Evolutionary conservation across 1,140 invertebrate species (phyloP), one percentile per base, ranked within the genome.

Genomic region (Oncopodura yosiiana): DNA sequence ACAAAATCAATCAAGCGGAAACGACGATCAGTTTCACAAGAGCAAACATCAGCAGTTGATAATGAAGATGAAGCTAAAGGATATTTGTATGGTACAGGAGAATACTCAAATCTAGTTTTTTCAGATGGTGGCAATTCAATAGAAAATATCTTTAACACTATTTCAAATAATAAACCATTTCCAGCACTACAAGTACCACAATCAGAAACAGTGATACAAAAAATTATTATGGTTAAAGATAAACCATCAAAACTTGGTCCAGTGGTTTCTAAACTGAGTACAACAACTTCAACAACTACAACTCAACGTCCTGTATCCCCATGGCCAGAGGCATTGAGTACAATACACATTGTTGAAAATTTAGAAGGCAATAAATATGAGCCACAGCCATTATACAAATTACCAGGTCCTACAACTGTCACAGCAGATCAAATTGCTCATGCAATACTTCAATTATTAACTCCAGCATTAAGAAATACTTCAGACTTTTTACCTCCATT

Each of bases 341-440:
- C n/a, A n/a, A n/a, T n/a, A n/a, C n/a, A n/a, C n/a, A n/a, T n/a
- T n/a, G n/a, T n/a, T n/a, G n/a, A n/a, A n/a, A n/a, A n/a, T n/a
- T n/a, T n/a, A n/a, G n/a, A n/a, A n/a, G n/a, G n/a, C n/a, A n/a
- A n/a, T n/a, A n/a, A n/a, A n/a, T n/a, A n/a, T n/a, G n/a, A n/a
- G n/a, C n/a, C n/a, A n/a, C n/a, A n/a, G n/a, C n/a, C n/a, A n/a
- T n/a, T n/a, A n/a, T n/a, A n/a, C n/a, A n/a, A n/a, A n/a, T n/a
- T n/a, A n/a, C n/a, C n/a, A n/a, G n/a, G n/a, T n/a, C n/a, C n/a
- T n/a, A n/a, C n/a, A n/a, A n/a, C 53, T 9, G 26, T 52, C 12
- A 56, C 49, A 16, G 54, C 50, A 30, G 55, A 57, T 18, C 44
- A 61, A 23, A 61, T 61, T 50, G 59, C 59, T 4, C 42, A 44